Base-by-base conservation (phyloP, 2,113 vertebrate species). In the Petroica traversi region DNA sequence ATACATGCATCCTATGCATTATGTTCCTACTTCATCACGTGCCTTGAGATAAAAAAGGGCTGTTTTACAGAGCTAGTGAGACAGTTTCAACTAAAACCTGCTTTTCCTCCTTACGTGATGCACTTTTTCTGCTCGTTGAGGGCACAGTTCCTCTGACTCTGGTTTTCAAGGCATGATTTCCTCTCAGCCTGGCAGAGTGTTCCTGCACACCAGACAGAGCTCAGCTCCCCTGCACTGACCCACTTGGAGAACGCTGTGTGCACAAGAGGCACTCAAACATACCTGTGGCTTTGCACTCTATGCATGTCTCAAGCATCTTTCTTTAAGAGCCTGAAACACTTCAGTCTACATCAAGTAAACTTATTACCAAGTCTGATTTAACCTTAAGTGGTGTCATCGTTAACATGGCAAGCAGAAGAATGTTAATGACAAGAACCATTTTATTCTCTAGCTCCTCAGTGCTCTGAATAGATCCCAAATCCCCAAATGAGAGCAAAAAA, bases 301-400 rank as follows among this genome's bases (percentile, higher is more conserved):
- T 31, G n/a, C 52, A 82, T 89, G 88, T 91, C 71, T 92, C 57
- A 49, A 87, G 88, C 85, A 41, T 52, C 62, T 81, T 72, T 38
- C 89, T 36, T 59, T 71, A 74, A 93, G 91, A 93, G 73, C 78
- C 31, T 90, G 62, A 95, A 92, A 95, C 66, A 64, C 85, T 92
- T 86, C 76, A 75, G 26, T 23, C 78, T 95, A 91, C 25, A 75
- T 89, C 89, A 96, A 93, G 83, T 67, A 93, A 97, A 94, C 95
- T 96, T 97, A 96, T 95, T 97, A 94, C 71, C 82, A 86, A 85
- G 55, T 92, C 43, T 73, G 91, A 95, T 91, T 85, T 95, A 92
- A 92, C 31, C 72, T 90, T 95, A 95, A 92, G 80, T 92, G 87
- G 91, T 92, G 79, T 83, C 76, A 94, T 96, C 84, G 54, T 63